Evolutionary conservation across 2,113 vertebrate species (phyloP).

Genomic region (Phylloscopus whistleri): DNA sequence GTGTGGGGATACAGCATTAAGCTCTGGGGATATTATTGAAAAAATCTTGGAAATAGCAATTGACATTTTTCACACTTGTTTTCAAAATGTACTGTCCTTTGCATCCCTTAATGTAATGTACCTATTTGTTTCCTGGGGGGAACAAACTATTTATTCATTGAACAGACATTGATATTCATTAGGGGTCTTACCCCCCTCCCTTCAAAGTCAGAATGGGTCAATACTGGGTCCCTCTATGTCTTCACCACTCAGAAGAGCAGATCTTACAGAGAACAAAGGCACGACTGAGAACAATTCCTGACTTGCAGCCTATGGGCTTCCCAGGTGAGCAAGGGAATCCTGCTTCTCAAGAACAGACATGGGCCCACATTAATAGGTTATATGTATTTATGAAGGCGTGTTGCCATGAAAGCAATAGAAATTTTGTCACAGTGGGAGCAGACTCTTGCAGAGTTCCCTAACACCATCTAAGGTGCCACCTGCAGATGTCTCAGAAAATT

Average conservation of each 20-base stretch:
- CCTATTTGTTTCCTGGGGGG: background rate
- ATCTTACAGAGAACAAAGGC: background rate
- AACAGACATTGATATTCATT: background rate
- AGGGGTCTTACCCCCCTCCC: background rate
- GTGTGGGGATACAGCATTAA: background rate
- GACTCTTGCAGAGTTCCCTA: background rate
- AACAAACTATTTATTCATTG: background rate
- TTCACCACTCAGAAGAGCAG: background rate
- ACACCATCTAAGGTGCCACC: background rate
- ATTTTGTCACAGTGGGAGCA: background rate
- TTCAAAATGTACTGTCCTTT: background rate
- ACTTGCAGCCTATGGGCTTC: background rate
- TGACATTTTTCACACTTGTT: background rate
- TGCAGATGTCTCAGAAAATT: background rate
- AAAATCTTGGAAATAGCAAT: background rate
- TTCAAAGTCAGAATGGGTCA: background rate
- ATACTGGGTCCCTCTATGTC: background rate
- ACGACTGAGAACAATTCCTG: background rate
- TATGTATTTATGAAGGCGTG: background rate
- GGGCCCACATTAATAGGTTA: background rate
- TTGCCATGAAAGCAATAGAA: background rate
- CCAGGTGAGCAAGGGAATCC: background rate
- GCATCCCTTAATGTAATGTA: background rate
- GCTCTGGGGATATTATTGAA: background rate
- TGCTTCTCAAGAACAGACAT: background rate